Conservation (phyloP, 2,888 invertebrate species). For the Rosalia funebris region DNA sequence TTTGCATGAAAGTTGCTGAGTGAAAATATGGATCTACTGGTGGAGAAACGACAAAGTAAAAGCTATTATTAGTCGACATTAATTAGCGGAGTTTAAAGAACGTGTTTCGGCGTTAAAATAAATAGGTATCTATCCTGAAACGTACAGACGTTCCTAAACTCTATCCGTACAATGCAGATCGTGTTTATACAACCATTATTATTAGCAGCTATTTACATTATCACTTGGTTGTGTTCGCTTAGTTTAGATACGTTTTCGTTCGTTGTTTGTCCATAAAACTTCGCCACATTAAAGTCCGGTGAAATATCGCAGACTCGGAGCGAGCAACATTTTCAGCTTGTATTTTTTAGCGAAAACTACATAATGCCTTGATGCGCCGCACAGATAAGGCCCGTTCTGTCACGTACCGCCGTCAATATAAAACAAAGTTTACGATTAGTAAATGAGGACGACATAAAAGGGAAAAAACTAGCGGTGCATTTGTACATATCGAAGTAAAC, state of each 20-base stretch:
- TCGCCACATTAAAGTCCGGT: slow-evolving; percentile 3
- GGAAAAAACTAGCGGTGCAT: slow-evolving; percentile 31
- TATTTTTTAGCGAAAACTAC: slow-evolving; percentile 41
- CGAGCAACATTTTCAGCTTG: slow-evolving; percentile 20
- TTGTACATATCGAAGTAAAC: neutral
- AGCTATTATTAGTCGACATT: no score
- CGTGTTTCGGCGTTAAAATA: no score
- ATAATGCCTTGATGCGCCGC: slow-evolving; percentile 37
- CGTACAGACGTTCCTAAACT: no score
- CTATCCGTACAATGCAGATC: neutral
- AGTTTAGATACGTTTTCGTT: slow-evolving; percentile 14
- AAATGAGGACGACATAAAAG: slow-evolving; percentile 35
- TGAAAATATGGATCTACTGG: no score
- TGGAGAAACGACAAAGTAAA: no score
- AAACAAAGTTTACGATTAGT: slow-evolving; percentile 49
- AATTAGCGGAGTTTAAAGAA: no score
- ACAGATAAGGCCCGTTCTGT: slow-evolving; percentile 45
- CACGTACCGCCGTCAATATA: slow-evolving; percentile 41
- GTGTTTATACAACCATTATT: neutral
- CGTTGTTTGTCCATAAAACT: slow-evolving; percentile 5
- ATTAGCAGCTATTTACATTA: neutral
- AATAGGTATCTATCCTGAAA: no score
- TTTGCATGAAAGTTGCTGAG: no score
- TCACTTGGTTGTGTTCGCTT: neutral
- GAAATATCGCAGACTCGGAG: slow-evolving; percentile 28